Conservation (phyloP, 2,113 vertebrate genomes). For the Pedetes capensis region DNA sequence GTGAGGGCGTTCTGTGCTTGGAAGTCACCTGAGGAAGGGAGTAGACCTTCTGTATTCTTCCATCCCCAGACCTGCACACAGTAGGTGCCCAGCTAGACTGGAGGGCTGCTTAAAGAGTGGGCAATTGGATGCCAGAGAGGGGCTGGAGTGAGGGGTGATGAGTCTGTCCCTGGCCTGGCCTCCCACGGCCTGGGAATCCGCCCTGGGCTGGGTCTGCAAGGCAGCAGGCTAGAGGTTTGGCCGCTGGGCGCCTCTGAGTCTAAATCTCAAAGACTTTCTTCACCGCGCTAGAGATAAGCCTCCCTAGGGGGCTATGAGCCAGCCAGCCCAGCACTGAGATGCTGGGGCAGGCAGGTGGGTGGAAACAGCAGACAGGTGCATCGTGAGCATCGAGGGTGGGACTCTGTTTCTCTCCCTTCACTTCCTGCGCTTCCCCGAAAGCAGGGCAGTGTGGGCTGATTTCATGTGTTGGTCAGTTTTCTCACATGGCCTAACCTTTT, state of each 20-base stretch:
- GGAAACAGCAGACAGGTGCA: fast-evolving
- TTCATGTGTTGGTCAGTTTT: background rate
- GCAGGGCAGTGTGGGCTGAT: background rate
- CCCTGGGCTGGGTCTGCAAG: too few species aligned
- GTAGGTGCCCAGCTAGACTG: background rate
- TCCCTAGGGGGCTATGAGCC: too few species aligned
- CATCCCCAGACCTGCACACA: background rate
- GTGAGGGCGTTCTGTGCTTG: background rate
- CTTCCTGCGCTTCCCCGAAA: background rate
- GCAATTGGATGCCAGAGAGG: background rate
- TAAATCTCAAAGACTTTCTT: background rate
- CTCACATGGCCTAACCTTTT: background rate
- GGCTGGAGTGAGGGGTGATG: background rate
- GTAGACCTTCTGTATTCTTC: background rate
- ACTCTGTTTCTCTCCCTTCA: background rate
- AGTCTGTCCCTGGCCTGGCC: background rate
- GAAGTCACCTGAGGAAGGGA: background rate
- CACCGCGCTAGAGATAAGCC: fast-evolving
- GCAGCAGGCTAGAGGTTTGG: too few species aligned
- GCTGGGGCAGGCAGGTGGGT: fast-evolving
- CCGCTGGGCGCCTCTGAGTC: background rate
- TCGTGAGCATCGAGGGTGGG: too few species aligned
- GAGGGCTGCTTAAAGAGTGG: background rate
- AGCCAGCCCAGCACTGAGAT: background rate
- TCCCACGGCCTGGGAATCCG: fast-evolving